These are phyloP conservation scores for human DNA, from an alignment of 2,113 vertebrate species.

Conservation along the genomic window GRCh38 chr4:31488001-31488500, in stretches of 20 bases:
- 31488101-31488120: not conserved
- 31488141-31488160: not conserved
- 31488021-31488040: not conserved
- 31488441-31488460: not conserved
- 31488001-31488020: not conserved
- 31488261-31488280: not conserved
- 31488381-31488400: not conserved
- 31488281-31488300: not conserved
- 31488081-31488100: not conserved
- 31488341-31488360: not conserved
- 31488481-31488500: not conserved
- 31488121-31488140: not conserved
- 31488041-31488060: not conserved
- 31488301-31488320: not conserved
- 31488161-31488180: not conserved
- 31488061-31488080: fast-evolving
- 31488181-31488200: not conserved
- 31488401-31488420: not conserved
- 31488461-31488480: not conserved
- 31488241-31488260: not conserved
- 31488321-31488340: not conserved
- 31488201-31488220: not conserved
- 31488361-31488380: slow-evolving; percentile 13
- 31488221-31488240: not conserved
- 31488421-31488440: not conserved